Percentiles rank a stretch among this genome's conserved stretches.
Evolutionary conservation across 2,113 vertebrate species (phyloP).

Genomic region (Pollachius pollachius): DNA sequence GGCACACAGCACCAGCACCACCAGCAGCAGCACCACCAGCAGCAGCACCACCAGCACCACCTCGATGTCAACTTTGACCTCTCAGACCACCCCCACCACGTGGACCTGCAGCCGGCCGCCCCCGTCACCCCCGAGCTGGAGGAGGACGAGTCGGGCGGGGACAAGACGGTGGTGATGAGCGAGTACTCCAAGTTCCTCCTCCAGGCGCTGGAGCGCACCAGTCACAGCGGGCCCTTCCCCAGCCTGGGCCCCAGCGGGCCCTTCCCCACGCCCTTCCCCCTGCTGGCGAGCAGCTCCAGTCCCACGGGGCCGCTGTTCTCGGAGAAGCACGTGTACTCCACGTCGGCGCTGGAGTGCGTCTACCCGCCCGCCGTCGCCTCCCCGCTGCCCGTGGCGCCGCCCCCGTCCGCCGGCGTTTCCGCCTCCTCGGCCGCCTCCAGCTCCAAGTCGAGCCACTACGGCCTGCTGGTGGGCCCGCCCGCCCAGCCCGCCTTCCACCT

Average conservation of each 20-base stretch:
- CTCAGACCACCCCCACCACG: constrained; percentile 84
- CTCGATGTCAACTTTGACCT: constrained; percentile 90
- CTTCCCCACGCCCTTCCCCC: constrained; percentile 91
- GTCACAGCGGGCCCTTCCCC: constrained; percentile 87
- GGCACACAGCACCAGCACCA: constrained; percentile 60
- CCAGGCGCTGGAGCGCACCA: constrained; percentile 97
- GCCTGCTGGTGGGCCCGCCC: constrained; percentile 58
- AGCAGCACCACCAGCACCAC: constrained; percentile 55
- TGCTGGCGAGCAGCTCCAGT: constrained; percentile 84
- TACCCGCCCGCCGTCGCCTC: constrained; percentile 91
- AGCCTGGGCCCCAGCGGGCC: constrained; percentile 87
- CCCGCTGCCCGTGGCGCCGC: constrained; percentile 85
- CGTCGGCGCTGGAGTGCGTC: constrained; percentile 91
- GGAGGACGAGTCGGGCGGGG: constrained; percentile 83
- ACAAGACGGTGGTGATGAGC: constrained; percentile 91
- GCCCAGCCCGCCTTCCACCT: constrained; percentile 90
- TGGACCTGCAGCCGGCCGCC: constrained; percentile 89
- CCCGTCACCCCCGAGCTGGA: constrained; percentile 87
- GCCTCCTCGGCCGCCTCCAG: constrained; percentile 90
- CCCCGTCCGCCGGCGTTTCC: constrained; percentile 79
- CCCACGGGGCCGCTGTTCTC: constrained; percentile 90
- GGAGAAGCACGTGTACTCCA: constrained; percentile 92
- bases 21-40: constrained; percentile 69
- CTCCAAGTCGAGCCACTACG: constrained; percentile 69
- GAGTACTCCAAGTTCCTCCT: constrained; percentile 99